Percentiles rank a stretch among this genome's conserved stretches.
phyloP scores from a whole-genome alignment of 37 sponge, comb jelly and placozoan species.

The Petrosia ficiformis region DNA sequence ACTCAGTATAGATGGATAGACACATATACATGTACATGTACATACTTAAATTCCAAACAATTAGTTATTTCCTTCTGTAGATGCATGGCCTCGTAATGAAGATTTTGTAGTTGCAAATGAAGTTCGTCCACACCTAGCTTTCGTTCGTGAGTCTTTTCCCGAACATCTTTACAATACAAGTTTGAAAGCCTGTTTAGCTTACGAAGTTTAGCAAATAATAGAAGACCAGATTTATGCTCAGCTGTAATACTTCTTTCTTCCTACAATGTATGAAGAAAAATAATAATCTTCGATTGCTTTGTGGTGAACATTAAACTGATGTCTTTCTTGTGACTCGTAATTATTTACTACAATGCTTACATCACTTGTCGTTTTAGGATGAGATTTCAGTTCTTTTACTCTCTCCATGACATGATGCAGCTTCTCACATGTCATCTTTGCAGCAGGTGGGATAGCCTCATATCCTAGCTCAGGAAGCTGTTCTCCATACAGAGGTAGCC shows the following conservation, averaged over 20 bases:
- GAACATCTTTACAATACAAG: conserved; percentile 61
- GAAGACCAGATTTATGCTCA: conserved; percentile 16
- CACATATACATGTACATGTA: too few species aligned
- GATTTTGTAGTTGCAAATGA: conserved; percentile 85
- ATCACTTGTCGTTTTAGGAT: too few species aligned
- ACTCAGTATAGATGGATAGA: too few species aligned
- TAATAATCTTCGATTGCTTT: too few species aligned
- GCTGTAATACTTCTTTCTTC: not conserved
- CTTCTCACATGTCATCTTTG: conserved; percentile 26
- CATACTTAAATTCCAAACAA: conserved; percentile 84
- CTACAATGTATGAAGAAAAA: not conserved
- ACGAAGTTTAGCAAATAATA: conserved; percentile 43
- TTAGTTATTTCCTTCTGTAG: conserved; percentile 70
- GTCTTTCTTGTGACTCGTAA: too few species aligned
- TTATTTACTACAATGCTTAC: too few species aligned
- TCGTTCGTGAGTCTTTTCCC: conserved; percentile 63
- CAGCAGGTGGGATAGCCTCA: conserved; percentile 12
- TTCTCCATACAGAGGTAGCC: conserved; percentile 58
- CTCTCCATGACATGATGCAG: conserved; percentile 13
- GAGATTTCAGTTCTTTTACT: conserved; percentile 21
- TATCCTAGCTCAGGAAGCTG: conserved; percentile 22
- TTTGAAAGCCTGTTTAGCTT: conserved; percentile 72
- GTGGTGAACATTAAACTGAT: too few species aligned
- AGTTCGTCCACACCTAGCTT: conserved; percentile 68
- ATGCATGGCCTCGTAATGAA: conserved; percentile 76